Conservation (phyloP, 2,113 vertebrate species). For the Propithecus coquereli region DNA sequence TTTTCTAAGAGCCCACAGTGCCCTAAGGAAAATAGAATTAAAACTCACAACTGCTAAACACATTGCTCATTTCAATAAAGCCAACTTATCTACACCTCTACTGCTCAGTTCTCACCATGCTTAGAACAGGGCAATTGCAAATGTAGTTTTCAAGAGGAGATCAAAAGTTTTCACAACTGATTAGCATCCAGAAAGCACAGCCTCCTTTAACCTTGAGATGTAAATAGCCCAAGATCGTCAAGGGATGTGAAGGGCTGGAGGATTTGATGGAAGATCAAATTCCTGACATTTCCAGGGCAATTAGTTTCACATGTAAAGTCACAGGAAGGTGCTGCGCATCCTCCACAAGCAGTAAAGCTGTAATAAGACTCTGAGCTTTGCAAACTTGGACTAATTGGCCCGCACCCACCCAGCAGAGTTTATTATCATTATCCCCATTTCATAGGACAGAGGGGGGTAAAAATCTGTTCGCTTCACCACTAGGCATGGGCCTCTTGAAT, state of each 20-base stretch:
- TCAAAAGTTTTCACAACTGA: constrained; percentile 72
- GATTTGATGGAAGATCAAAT: constrained; percentile 74
- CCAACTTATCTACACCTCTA: background rate
- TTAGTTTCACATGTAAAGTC: constrained; percentile 70
- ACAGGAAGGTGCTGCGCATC: constrained; percentile 17
- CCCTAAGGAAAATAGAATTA: background rate
- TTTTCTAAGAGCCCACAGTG: constrained; percentile 14
- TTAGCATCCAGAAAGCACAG: constrained; percentile 66
- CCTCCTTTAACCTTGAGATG: constrained; percentile 71
- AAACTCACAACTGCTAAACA: constrained; percentile 8
- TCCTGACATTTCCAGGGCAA: constrained; percentile 67
- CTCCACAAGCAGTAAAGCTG: constrained; percentile 18
- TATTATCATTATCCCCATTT: constrained; percentile 32
- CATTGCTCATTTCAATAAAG: background rate
- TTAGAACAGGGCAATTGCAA: background rate
- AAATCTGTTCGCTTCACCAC: background rate
- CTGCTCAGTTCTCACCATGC: background rate
- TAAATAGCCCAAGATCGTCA: constrained; percentile 66
- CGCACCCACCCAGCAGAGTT: constrained; percentile 29
- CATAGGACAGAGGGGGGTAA: background rate
- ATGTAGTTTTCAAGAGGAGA: constrained; percentile 45
- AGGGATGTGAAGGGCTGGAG: constrained; percentile 46
- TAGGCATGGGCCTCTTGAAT: background rate
- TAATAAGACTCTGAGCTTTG: constrained; percentile 45
- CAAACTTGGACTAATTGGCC: constrained; percentile 58